These are phyloP conservation scores for Bombus consobrinus DNA, from an alignment of 1,140 invertebrate genomes.

Conservation along the genomic window DNA sequence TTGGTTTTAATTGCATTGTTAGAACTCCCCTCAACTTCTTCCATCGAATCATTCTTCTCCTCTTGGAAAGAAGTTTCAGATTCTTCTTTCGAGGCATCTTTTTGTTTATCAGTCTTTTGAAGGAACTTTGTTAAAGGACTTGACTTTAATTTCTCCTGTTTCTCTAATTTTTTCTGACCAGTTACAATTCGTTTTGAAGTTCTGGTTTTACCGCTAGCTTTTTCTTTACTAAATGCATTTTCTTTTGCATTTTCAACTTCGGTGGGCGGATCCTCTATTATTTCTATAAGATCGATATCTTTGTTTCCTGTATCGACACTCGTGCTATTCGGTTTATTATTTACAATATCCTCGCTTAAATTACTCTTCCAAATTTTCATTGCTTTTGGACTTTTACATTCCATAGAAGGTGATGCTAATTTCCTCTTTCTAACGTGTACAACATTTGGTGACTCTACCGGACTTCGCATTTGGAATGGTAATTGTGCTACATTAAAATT, in stretches of 20 bases:
- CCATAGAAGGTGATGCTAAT: constrained; percentile 65
- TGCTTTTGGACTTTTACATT: constrained; percentile 70
- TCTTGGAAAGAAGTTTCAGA: constrained; percentile 41
- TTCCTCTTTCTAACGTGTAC: constrained; percentile 76
- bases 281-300: neutral
- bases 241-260: constrained; percentile 31
- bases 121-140: constrained; percentile 73
- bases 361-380: constrained; percentile 75
- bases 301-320: neutral
- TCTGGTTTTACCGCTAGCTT: constrained; percentile 14
- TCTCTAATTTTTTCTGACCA: constrained; percentile 54
- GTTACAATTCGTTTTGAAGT: constrained; percentile 37
- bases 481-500: constrained; percentile 73
- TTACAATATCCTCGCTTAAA: constrained; percentile 11
- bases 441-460: constrained; percentile 63
- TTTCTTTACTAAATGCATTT: constrained; percentile 38
- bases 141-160: constrained; percentile 61
- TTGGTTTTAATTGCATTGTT: neutral
- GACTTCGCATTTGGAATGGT: constrained; percentile 75
- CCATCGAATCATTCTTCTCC: constrained; percentile 69
- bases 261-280: neutral
- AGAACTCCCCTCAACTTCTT: constrained; percentile 30
- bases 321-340: neutral
- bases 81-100: constrained; percentile 47
- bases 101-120: constrained; percentile 62